Base-by-base conservation (phyloP, 2,113 vertebrate genomes). In the Ochotona princeps region DNA sequence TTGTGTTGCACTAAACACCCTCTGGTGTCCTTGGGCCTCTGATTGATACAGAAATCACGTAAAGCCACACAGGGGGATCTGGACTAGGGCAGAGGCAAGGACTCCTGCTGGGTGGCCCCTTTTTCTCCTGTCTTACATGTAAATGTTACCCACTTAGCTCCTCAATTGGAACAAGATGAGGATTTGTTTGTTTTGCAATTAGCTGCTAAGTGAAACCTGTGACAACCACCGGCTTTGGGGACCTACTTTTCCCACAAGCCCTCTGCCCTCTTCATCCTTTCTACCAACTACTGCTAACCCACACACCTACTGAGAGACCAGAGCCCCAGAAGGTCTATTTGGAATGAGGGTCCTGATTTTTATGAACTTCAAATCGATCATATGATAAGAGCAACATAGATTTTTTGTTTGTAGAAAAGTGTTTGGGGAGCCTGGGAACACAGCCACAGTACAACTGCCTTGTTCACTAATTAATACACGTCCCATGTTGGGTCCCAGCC, bases 151-250 rank as follows among this genome's bases (percentile, higher is more conserved):
- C 65, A 66, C 44, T 94, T 89, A 89, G 83, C 15, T 81, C 75
- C 74, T 93, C 79, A 89, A 10, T 0, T 89, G 93, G 83, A 92
- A 91, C 86, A 92, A 93, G 96, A 66, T 72, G 86, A 94, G 35
- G 60, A 65, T 69, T 66, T 75, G 79, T 83, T 96, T 90, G 61
- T 20, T 91, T 88, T 92, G 47, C 89, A 93, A 82, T 94, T 95
- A 94, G 66, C 1, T 17, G 23, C 38, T 66, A 54, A 92, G 78
- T 74, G 69, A 88, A 93, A 61, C 44, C 60, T 83, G 73, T n/a
- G 83, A 61, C n/a, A 90, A 86, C 74, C 35, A 8, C 9, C 69
- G 32, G 70, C 83, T 83, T 86, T 28, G 70, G 65, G 66, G 74
- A 76, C 44, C 23, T 17, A n/a, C 21, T 13, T 60, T 86, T 90